These are phyloP conservation scores for Trileptium ribeirensis DNA, from an alignment of 2,888 invertebrate species.

Conservation along the genomic window DNA sequence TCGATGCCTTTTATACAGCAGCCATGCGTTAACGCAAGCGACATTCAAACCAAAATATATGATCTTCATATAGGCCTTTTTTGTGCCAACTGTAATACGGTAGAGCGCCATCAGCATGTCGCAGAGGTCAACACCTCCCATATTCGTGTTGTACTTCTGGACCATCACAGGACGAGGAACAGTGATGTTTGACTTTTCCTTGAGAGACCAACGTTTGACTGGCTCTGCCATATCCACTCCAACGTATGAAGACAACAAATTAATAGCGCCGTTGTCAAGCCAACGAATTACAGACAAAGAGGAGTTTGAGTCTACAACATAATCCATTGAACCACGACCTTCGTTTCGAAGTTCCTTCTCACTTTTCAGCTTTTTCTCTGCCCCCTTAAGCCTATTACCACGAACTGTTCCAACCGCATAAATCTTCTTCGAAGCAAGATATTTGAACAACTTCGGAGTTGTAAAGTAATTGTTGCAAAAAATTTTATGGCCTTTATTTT, in stretches of 20 bases:
- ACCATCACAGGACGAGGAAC: neutral
- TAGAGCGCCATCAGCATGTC: slow-evolving; percentile 38
- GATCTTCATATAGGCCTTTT: neutral
- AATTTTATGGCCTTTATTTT: neutral
- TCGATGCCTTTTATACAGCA: no score
- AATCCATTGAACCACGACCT: neutral
- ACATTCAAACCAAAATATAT: neutral
- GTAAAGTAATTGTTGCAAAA: neutral
- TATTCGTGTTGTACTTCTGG: slow-evolving; percentile 37
- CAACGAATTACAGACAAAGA: neutral
- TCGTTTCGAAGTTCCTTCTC: neutral
- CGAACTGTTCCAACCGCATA: neutral
- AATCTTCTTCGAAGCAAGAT: neutral
- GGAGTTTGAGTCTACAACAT: neutral
- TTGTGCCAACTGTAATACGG: neutral
- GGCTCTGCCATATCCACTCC: neutral
- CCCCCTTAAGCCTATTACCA: neutral
- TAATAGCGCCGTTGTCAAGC: neutral
- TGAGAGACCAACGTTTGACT: neutral
- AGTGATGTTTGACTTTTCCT: neutral
- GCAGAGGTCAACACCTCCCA: slow-evolving; percentile 47
- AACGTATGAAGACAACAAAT: neutral
- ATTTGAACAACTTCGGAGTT: neutral
- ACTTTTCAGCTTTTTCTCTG: neutral
- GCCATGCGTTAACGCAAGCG: no score